Evolutionary conservation across 2,113 vertebrate genomes (phyloP), one percentile per base, ranked within the genome.

Genomic region (Coturnix japonica): DNA sequence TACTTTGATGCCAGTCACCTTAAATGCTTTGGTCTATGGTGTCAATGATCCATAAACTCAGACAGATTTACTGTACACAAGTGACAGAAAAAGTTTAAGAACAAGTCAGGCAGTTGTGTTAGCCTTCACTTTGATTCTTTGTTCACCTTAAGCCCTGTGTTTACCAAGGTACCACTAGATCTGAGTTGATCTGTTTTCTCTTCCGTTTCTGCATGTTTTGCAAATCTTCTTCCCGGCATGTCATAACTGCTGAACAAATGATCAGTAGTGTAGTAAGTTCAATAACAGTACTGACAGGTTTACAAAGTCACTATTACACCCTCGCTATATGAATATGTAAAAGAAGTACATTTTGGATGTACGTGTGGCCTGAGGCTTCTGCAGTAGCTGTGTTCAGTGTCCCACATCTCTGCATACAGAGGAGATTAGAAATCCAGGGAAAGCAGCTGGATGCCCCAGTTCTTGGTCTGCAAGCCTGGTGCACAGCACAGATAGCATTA

Each of bases 41-140:
- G 69, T 78, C 96, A 94, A 63, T 87, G 90, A 90, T 93, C 63
- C 76, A 87, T 76, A 53, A 87, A 89, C 51, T 77, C 80, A 82
- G 81, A 64, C 43, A 86, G 81, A 90, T 94, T 90, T 92, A 95
- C 5, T 18, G 54, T 86, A 87, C 65, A 78, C 72, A 89, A 57
- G 73, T 49, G 75, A 85, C 70, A 85, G 74, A 4, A 43, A 56
- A 1, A 13, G 46, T 66, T 93, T 69, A 87, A 77, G 82, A 91
- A 30, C 44, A 82, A 83, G 59, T 69, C 83, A 88, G 67, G 57
- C 80, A 91, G 82, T 67, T 57, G n/a, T 83, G 65, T 69, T 53
- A 91, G 85, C 61, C 64, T 85, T 91, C 46, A 47, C 60, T 92
- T 87, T 81, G 59, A 54, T 25, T 83, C 60, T 85, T 90, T 86